Evolutionary conservation across 2,113 vertebrate genomes (phyloP), one percentile per base, ranked within the genome.

Genomic region (Megaleporinus macrocephalus): DNA sequence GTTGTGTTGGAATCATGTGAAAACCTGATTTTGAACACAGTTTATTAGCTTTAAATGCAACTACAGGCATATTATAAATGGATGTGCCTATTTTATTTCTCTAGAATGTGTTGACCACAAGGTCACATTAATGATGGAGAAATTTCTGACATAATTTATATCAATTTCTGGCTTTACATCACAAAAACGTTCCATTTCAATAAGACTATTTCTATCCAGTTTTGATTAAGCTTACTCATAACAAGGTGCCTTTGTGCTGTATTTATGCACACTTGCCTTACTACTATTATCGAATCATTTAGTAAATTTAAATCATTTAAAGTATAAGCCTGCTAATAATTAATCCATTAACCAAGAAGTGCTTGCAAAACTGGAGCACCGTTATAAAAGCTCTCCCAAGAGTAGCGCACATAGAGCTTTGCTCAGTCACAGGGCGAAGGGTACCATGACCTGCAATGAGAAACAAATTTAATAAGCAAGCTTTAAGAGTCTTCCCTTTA

Each of bases 391-490:
- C 18, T 62, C 55, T 80, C 78, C 68, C 68, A 18, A 1, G 66
- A 71, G 51, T 36, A 24, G n/a, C 7, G 53, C 33, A 7, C 10
- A 72, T 80, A 14, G 53, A 72, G 59, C 18, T 9, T 9, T 3
- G 22, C 18, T 14, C n/a, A 11, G 76, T 47, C 57, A 16, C 57
- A 20, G 55, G 68, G 57, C 47, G 30, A 29, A 26, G 55, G 41
- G 63, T 70, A 24, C 44, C 73, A 71, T 30, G 59, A 33, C 74
- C 44, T 44, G 77, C 73, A 73, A 61, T 26, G 76, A 33, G 55
- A 59, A 76, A 81, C 41, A 83, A 81, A 93, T 93, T 89, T 92
- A 94, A 90, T 92, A 92, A 92, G 66, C 57, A 87, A 85, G 53
- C 82, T 85, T 87, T 78, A 83, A 78, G 59, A 83, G 51, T 57